These are phyloP conservation scores for Antheraea assamensis DNA, from an alignment of 2,888 invertebrate species.

Conservation along the genomic window DNA sequence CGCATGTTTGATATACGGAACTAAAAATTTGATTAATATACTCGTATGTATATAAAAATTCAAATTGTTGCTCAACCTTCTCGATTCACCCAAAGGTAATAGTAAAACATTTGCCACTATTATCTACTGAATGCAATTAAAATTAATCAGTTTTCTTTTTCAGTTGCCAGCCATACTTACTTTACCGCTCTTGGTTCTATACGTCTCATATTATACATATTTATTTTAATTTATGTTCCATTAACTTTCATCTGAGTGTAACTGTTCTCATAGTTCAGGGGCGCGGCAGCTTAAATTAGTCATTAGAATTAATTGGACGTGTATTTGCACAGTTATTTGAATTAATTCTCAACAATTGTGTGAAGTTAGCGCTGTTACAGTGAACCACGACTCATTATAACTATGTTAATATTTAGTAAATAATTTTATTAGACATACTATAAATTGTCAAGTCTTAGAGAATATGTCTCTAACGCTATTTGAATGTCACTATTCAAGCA, in stretches of 20 bases:
- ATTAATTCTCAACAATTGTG: slow-evolving; percentile 31
- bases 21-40: too few relatives aligned
- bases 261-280: background rate
- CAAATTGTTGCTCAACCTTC: too few relatives aligned
- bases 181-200: too few relatives aligned
- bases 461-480: background rate
- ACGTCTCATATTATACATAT: background rate
- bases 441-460: too few relatives aligned
- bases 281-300: slow-evolving; percentile 28
- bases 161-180: too few relatives aligned
- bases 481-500: background rate
- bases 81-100: too few relatives aligned
- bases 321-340: slow-evolving; percentile 31
- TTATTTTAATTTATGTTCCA: background rate
- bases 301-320: slow-evolving; percentile 32
- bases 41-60: too few relatives aligned
- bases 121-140: too few relatives aligned
- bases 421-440: background rate
- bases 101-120: too few relatives aligned
- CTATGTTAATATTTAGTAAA: background rate
- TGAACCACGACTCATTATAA: slow-evolving; percentile 3
- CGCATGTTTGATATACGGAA: background rate
- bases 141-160: too few relatives aligned
- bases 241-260: background rate
- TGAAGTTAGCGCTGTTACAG: background rate